These are phyloP conservation scores for Mythimna ferrago DNA, from an alignment of 2,888 invertebrate species.

Conservation along the genomic window DNA sequence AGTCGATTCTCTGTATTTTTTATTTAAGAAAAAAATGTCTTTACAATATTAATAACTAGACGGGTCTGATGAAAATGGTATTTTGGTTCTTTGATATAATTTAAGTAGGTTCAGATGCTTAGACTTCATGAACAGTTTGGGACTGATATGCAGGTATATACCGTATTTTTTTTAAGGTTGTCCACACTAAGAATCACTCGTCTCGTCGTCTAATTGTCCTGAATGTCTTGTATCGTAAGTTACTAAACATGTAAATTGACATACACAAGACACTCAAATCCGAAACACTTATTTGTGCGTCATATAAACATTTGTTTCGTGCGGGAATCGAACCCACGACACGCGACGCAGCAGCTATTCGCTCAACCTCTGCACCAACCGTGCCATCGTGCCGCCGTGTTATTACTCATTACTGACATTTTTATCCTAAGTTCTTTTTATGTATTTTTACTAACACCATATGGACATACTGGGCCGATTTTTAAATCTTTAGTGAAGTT, in stretches of 20 bases:
- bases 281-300: too few relatives aligned
- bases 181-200: neutral
- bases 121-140: neutral
- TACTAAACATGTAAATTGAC: too few relatives aligned
- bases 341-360: neutral
- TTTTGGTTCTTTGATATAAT: neutral
- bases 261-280: too few relatives aligned
- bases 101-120: neutral
- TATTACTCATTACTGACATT: neutral
- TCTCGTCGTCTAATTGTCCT: too few relatives aligned
- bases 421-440: too few relatives aligned
- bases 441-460: too few relatives aligned
- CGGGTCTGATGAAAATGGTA: neutral
- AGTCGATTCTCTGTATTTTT: slow-evolving; percentile 21
- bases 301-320: too few relatives aligned
- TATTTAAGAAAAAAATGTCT: slow-evolving; percentile 2
- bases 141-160: neutral
- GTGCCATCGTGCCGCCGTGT: too few relatives aligned
- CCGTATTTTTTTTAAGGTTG: too few relatives aligned
- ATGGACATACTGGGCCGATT: neutral
- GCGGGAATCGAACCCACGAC: too few relatives aligned
- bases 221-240: too few relatives aligned
- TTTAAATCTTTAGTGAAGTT: neutral
- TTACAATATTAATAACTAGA: neutral
- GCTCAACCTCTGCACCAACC: neutral